A percentile compares a stretch with the other conserved stretches of the same genome.
phyloP scores from a whole-genome alignment of 2,888 invertebrate species.

The Drosophila mimetica region DNA sequence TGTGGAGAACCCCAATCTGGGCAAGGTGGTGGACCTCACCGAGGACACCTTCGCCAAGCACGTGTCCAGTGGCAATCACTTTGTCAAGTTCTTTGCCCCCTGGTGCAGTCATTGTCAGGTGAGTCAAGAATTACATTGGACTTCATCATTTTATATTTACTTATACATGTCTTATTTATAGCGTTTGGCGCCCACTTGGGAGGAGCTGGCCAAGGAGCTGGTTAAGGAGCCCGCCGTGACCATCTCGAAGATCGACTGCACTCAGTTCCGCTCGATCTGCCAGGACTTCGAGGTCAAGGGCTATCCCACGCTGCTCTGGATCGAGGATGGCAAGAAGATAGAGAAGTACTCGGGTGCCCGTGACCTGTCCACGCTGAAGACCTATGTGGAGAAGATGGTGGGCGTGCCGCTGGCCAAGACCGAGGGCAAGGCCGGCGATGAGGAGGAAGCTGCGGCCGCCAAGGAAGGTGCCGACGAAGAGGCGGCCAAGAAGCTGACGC shows the following conservation, averaged over 20 bases:
- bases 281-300: constrained; percentile 92
- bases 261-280: constrained; percentile 90
- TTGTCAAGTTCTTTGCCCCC: constrained; percentile 96
- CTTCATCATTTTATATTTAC: no score
- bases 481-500: constrained; percentile 59
- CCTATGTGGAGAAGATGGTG: constrained; percentile 89
- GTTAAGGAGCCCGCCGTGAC: constrained; percentile 88
- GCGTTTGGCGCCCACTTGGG: constrained; percentile 93
- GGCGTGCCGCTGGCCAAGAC: constrained; percentile 45
- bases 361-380: constrained; percentile 88
- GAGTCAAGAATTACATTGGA: constrained; percentile 41
- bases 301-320: constrained; percentile 94
- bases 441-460: constrained; percentile 31
- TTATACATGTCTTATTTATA: no score
- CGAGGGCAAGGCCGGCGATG: constrained; percentile 15
- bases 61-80: constrained; percentile 90
- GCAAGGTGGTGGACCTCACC: constrained; percentile 88
- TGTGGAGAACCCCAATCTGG: constrained; percentile 51
- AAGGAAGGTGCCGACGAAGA: constrained; percentile 45
- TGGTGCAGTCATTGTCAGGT: constrained; percentile 96
- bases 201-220: constrained; percentile 90
- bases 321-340: constrained; percentile 93
- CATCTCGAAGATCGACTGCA: constrained; percentile 94
- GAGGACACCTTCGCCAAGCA: constrained; percentile 91
- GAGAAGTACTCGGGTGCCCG: constrained; percentile 90